Conservation (phyloP, 2,888 invertebrate species). For the Calliopum simillimum region DNA sequence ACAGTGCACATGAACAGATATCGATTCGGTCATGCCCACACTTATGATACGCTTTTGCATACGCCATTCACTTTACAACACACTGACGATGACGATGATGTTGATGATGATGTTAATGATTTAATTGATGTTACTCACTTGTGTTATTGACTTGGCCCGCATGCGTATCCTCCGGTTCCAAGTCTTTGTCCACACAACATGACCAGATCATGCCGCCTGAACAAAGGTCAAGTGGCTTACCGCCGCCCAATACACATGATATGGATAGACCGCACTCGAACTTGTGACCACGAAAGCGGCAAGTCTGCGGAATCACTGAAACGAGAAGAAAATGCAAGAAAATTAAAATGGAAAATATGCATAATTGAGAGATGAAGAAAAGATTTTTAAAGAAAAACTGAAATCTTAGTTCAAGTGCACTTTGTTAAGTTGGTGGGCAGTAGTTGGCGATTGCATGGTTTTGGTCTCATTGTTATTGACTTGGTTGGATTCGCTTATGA, state of each 20-base stretch:
- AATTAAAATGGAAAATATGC: background rate
- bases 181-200: conserved; percentile 87
- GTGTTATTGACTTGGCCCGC: conserved; percentile 83
- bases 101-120: too few relatives aligned
- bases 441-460: background rate
- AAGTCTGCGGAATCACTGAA: conserved; percentile 89
- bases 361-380: background rate
- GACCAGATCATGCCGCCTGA: conserved; percentile 96
- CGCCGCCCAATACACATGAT: conserved; percentile 89
- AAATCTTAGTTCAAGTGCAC: background rate
- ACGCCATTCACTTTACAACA: background rate
- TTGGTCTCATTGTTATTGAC: background rate
- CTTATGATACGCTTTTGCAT: too few relatives aligned
- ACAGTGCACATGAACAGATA: background rate
- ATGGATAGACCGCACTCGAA: conserved; percentile 92
- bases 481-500: background rate
- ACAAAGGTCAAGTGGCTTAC: conserved; percentile 88
- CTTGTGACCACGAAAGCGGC: conserved; percentile 86
- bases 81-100: conserved; percentile 36
- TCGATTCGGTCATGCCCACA: conserved; percentile 73
- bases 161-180: conserved; percentile 70
- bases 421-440: background rate
- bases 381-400: background rate
- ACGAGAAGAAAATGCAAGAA: conserved; percentile 54
- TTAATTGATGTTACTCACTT: conserved; percentile 76